A percentile compares a stretch with the other conserved stretches of the same genome.
Evolutionary conservation across 2,888 invertebrate species (phyloP).

Genomic region (Pterostichus madidus): DNA sequence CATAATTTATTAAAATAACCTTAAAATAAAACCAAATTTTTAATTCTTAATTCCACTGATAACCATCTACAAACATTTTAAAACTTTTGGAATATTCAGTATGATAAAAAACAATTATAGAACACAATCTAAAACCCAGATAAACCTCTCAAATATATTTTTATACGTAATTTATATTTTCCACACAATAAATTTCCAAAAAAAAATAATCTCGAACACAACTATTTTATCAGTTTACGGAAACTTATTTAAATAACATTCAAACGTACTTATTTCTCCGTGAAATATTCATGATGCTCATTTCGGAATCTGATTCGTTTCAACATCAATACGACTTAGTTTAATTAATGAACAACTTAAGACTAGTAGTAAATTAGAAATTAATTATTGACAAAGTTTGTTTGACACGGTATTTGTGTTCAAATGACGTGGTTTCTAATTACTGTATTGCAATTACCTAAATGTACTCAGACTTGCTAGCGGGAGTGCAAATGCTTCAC

Average conservation of each 20-base stretch:
- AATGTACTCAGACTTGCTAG: conserved; percentile 17
- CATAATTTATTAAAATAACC: too few species aligned
- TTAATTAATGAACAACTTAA: conserved; percentile 63
- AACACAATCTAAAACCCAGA: conserved; percentile 13
- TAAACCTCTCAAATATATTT: neutral
- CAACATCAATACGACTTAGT: conserved; percentile 14
- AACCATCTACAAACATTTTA: conserved; percentile 31
- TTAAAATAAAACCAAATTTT: conserved; percentile 3
- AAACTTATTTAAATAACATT: conserved; percentile 20
- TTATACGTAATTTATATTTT: neutral
- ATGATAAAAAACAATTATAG: conserved; percentile 30
- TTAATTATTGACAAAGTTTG: conserved; percentile 59
- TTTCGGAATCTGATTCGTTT: conserved; percentile 10
- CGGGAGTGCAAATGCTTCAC: too few species aligned
- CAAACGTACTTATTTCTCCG: neutral
- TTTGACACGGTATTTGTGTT: conserved; percentile 41
- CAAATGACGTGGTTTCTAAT: conserved; percentile 58
- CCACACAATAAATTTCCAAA: conserved; percentile 32
- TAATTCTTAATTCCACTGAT: conserved; percentile 1
- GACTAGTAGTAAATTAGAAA: conserved; percentile 57
- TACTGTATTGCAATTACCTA: conserved; percentile 55
- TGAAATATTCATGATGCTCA: conserved; percentile 1
- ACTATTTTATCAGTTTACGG: conserved; percentile 16
- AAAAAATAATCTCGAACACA: neutral
- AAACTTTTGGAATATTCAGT: conserved; percentile 24